These are phyloP conservation scores for Falco cherrug DNA, from an alignment of 2,797 vertebrate species.

Conservation along the genomic window DNA sequence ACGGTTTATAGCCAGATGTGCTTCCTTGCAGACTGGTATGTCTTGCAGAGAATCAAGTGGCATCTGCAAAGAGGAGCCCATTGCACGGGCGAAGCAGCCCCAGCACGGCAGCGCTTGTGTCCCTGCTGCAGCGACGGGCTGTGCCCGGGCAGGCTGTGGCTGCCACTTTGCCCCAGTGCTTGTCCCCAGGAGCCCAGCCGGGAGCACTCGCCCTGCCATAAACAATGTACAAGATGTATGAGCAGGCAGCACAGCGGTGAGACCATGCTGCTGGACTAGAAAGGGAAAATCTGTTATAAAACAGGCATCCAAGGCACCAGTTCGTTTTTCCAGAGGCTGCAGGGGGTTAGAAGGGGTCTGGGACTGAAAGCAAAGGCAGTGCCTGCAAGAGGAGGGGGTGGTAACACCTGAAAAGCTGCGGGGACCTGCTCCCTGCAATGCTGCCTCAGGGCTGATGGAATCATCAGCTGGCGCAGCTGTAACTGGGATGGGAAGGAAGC, in stretches of 20 bases:
- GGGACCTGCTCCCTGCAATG: neutral
- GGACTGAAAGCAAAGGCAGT: neutral
- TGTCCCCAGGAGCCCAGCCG: neutral
- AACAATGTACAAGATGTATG: neutral
- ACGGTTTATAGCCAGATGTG: rapidly evolving
- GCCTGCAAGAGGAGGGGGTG: neutral
- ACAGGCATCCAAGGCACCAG: neutral
- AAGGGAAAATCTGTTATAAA: neutral
- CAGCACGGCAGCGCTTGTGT: neutral
- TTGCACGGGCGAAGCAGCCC: neutral
- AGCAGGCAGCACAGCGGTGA: neutral
- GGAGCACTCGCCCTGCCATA: neutral
- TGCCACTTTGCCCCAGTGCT: neutral
- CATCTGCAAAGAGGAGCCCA: neutral
- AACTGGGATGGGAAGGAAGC: neutral
- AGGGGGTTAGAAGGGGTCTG: neutral
- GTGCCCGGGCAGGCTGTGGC: neutral
- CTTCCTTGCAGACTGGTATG: neutral
- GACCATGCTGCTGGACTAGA: neutral
- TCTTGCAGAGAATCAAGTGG: neutral
- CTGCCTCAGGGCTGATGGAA: neutral
- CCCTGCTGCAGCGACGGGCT: neutral
- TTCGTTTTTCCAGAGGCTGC: neutral
- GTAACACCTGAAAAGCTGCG: neutral
- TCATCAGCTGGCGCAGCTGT: neutral